Conservation (phyloP, 2,888 invertebrate species). For the Chironomus tentans region DNA sequence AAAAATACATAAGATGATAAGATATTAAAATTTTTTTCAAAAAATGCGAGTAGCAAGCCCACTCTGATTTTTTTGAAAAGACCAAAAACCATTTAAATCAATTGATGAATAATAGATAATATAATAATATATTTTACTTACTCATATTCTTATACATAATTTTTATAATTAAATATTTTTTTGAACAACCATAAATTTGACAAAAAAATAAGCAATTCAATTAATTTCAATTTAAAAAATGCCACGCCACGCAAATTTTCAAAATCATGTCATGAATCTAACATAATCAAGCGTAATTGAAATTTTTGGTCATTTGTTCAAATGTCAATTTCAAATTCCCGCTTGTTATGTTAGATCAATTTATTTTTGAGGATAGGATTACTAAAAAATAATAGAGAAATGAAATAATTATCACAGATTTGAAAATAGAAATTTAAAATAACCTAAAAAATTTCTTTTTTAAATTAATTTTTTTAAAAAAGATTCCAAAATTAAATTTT, state of each 20-base stretch:
- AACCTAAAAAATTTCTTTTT: too few relatives aligned
- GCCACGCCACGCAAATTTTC: constrained; percentile 26
- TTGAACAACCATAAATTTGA: not conserved
- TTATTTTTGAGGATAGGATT: too few relatives aligned
- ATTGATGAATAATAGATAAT: constrained; percentile 7
- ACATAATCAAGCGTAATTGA: too few relatives aligned
- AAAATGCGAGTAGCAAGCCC: constrained; percentile 11
- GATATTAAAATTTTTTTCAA: not conserved
- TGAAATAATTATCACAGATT: too few relatives aligned
- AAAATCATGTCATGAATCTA: not conserved
- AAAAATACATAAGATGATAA: not conserved
- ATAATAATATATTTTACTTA: not conserved
- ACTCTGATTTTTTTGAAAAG: constrained; percentile 14
- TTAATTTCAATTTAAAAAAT: constrained; percentile 1
- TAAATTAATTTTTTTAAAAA: not conserved
- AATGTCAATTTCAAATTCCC: too few relatives aligned
- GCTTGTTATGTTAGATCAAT: too few relatives aligned
- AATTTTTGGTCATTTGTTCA: too few relatives aligned
- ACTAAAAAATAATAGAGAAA: too few relatives aligned
- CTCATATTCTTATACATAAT: not conserved
- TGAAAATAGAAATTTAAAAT: too few relatives aligned
- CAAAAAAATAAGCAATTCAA: constrained; percentile 10
- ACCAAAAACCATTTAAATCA: constrained; percentile 25
- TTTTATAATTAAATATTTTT: not conserved
- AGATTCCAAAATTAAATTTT: not conserved